A percentile compares a stretch with the other conserved stretches of the same genome.
These are phyloP conservation scores for Megaceryle alcyon DNA, from an alignment of 2,797 vertebrate species.

Conservation along the genomic window DNA sequence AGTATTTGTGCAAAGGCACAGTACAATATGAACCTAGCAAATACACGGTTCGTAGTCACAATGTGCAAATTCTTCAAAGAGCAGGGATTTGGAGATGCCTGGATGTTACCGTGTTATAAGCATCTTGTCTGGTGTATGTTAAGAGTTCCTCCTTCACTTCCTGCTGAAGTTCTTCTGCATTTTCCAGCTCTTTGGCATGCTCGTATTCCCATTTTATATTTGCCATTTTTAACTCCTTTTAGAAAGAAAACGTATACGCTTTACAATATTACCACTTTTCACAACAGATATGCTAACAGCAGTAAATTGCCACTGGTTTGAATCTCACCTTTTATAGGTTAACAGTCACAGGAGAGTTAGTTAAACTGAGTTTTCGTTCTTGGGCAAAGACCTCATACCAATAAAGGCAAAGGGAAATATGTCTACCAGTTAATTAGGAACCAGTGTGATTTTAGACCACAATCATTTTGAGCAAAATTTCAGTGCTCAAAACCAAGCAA, in stretches of 20 bases:
- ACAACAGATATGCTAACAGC: neutral
- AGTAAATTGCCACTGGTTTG: neutral
- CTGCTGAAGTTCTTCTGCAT: slow-evolving; percentile 73
- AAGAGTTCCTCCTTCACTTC: slow-evolving; percentile 86
- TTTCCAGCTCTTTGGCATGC: slow-evolving; percentile 81
- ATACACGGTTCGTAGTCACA: neutral
- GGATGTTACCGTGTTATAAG: slow-evolving; percentile 84
- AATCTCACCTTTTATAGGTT: neutral
- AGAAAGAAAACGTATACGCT: neutral
- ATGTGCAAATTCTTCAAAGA: neutral
- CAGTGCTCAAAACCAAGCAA: neutral
- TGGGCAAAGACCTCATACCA: neutral
- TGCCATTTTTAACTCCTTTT: slow-evolving; percentile 80
- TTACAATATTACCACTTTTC: neutral
- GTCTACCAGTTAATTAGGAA: neutral
- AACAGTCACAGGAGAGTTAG: neutral
- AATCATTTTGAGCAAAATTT: neutral
- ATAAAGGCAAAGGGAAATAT: neutral
- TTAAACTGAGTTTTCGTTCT: neutral
- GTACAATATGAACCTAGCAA: neutral
- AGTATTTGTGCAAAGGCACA: neutral
- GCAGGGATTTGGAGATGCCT: neutral
- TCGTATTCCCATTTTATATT: slow-evolving; percentile 85
- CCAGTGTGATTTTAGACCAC: neutral
- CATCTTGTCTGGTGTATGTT: slow-evolving; percentile 90